Base-by-base conservation (phyloP, 2,888 invertebrate species). In the Argyra leucocephala region DNA sequence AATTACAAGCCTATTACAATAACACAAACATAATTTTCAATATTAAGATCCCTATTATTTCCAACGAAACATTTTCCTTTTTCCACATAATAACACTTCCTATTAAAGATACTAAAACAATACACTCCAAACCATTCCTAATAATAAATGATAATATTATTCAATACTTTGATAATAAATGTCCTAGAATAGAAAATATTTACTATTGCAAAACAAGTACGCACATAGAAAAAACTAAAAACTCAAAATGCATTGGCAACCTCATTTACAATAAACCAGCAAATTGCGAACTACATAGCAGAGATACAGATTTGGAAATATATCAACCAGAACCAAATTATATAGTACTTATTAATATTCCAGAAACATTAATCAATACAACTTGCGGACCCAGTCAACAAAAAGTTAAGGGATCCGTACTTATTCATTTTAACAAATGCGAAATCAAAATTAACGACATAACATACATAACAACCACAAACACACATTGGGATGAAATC, bases 1-100 rank as follows among this genome's bases (percentile, higher is more conserved):
- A 65, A 26, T 26, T 69, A 36, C 66, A 68, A 59, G 66, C 69
- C 23, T 65, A 67, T 22, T 67, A 65, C 22, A 68, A 67, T 57
- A 21, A 67, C 26, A 48, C 65, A 18, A 69, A 70, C 23, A 69
- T 69, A 57, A 65, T 69, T 61, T 69, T 69, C 60, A 68, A 67
- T 36, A 63, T 68, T 21, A 57, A 67, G 23, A 67, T 68, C 15
- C 69, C 68, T 15, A 67, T 63, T 48, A 48, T 68, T 57, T 62
- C 63, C 22, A 18, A 37, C 57, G 63, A 64, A 62, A 57, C 62
- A 5, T 66, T 66, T 36, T 48, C 63, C 48, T 57, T 68, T 37
- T 64, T 61, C 22, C 67, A 69, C 36, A 31, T 70, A 15, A 66
- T 67, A 26, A 63, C 66, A 26, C 24, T 68, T 31, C 66, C 67